These are phyloP conservation scores for Rhizoglyphus robini DNA, from an alignment of 1,140 invertebrate species.

Conservation along the genomic window DNA sequence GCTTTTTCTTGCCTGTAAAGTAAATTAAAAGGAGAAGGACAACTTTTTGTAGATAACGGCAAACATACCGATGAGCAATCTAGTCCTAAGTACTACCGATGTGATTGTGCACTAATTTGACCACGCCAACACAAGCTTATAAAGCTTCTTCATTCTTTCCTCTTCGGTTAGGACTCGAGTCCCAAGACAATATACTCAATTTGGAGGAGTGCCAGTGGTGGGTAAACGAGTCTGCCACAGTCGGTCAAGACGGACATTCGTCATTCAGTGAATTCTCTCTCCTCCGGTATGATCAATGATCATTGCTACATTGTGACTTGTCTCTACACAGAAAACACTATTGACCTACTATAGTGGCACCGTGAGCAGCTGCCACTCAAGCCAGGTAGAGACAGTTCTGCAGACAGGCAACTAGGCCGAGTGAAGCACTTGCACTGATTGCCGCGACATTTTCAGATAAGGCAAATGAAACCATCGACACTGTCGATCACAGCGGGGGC, in stretches of 20 bases:
- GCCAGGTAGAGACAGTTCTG: no score
- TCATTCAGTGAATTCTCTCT: not conserved
- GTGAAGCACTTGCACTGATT: constrained; percentile 1
- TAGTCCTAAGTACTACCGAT: no score
- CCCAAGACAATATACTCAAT: no score
- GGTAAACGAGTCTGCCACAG: not conserved
- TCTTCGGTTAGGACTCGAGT: no score
- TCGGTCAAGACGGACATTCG: not conserved
- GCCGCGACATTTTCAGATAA: not conserved
- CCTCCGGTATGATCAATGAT: not conserved
- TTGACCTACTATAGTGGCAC: not conserved
- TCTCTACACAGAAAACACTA: not conserved
- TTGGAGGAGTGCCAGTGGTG: not conserved
- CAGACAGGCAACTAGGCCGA: no score
- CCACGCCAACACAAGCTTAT: no score
- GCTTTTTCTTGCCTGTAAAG: no score
- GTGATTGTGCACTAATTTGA: no score
- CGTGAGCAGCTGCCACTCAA: not conserved
- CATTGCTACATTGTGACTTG: not conserved
- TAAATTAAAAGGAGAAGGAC: no score
- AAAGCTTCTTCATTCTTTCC: no score
- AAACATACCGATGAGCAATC: no score
- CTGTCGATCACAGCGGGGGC: not conserved
- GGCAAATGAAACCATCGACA: not conserved
- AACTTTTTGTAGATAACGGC: no score